Conservation (phyloP, 2,113 vertebrate species). For the Bubalus kerabau region DNA sequence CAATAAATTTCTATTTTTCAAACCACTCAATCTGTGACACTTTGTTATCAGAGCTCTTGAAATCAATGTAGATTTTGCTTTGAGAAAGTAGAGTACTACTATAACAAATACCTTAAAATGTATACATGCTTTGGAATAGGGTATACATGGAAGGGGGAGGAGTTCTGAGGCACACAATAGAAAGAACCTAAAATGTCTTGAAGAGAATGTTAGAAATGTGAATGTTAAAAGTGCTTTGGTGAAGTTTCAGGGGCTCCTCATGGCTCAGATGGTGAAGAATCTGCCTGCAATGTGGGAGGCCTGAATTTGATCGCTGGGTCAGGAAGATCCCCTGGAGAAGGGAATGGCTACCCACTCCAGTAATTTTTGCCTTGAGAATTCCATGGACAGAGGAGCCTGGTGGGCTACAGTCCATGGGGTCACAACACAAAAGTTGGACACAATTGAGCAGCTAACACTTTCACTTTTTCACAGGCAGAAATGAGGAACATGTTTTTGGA, state of each 20-base stretch:
- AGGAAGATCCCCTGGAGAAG: background rate
- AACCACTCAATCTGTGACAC: background rate
- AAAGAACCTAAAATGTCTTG: background rate
- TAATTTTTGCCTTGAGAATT: background rate
- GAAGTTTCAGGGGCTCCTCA: background rate
- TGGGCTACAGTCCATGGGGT: background rate
- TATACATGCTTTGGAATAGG: background rate
- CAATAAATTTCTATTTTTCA: background rate
- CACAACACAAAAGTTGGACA: background rate
- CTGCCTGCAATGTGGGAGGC: background rate
- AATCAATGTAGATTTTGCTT: background rate
- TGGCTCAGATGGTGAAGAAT: background rate
- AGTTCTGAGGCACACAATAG: background rate
- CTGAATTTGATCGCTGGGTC: background rate
- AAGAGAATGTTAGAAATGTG: background rate
- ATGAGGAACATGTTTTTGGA: background rate
- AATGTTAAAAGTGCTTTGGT: background rate
- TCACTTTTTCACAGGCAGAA: background rate
- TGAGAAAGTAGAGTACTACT: background rate
- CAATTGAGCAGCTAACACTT: background rate
- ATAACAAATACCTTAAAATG: background rate
- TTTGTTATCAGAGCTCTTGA: background rate
- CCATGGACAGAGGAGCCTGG: background rate
- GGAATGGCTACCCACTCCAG: background rate
- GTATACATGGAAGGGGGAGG: background rate